A percentile compares a stretch with the other conserved stretches of the same genome.
These are phyloP conservation scores for Allobates femoralis DNA, from an alignment of 2,797 vertebrate species.

Conservation along the genomic window DNA sequence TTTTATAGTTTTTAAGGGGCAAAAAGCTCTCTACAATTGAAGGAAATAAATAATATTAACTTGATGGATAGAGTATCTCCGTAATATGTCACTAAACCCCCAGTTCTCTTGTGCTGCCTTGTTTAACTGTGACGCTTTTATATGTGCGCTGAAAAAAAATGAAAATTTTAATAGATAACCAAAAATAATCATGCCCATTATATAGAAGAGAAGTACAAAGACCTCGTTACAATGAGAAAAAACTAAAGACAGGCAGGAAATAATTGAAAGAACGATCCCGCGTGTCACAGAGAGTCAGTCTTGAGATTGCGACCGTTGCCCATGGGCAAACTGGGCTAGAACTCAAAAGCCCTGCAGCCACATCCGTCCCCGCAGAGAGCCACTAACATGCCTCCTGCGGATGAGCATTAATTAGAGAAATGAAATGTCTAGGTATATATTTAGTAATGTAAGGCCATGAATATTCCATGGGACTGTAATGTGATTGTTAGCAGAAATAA, in stretches of 20 bases:
- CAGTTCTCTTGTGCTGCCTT: not conserved
- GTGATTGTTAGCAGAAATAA: not conserved
- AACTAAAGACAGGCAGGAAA: slow-evolving; percentile 31
- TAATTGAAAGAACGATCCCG: slow-evolving; percentile 54
- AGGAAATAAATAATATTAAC: not conserved
- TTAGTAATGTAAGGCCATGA: slow-evolving; percentile 26
- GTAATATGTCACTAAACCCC: not conserved
- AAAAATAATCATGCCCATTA: slow-evolving; percentile 43
- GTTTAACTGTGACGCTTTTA: not conserved
- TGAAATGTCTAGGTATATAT: slow-evolving; percentile 39
- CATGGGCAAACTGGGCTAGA: slow-evolving; percentile 46
- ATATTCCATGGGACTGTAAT: not conserved
- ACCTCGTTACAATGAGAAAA: slow-evolving; percentile 8
- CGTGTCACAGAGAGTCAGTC: slow-evolving; percentile 28
- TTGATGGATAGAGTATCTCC: not conserved
- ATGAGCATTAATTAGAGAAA: slow-evolving; percentile 47
- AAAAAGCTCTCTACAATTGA: not conserved
- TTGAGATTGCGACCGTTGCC: slow-evolving; percentile 49
- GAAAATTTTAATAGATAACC: slow-evolving; percentile 6
- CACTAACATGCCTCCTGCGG: slow-evolving; percentile 31
- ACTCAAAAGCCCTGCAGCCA: slow-evolving; percentile 56
- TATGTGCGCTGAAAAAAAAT: not conserved
- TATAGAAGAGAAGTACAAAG: slow-evolving; percentile 41
- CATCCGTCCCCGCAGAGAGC: slow-evolving; percentile 28
- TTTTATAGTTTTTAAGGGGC: not conserved